A percentile compares a stretch with the other conserved stretches of the same genome.
phyloP scores from a whole-genome alignment of 2,113 vertebrate species.

The Anser brachyrhynchus region DNA sequence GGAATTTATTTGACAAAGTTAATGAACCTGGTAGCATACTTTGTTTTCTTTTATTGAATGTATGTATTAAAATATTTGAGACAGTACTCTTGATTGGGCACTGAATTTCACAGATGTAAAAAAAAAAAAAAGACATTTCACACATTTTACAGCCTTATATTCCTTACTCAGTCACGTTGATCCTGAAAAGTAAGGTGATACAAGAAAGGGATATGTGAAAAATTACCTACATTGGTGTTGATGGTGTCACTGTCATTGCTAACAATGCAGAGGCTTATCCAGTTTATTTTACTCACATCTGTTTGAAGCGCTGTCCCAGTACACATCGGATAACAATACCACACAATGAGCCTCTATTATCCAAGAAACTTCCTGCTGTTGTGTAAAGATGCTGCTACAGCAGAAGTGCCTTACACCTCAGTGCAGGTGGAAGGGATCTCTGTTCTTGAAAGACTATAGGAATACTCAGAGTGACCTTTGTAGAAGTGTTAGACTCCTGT shows the following conservation, averaged over 20 bases:
- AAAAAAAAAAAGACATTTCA: background rate
- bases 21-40: background rate
- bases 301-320: background rate
- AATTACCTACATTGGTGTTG: background rate
- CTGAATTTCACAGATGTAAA: background rate
- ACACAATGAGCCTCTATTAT: background rate
- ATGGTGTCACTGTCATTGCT: background rate
- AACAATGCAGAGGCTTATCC: background rate
- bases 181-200: background rate
- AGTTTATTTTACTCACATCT: background rate
- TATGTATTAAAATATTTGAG: background rate
- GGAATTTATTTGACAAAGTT: constrained; percentile 29
- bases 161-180: background rate
- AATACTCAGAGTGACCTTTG: background rate
- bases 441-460: background rate
- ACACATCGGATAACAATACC: too few species aligned
- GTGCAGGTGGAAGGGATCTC: background rate
- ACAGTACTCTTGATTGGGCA: background rate
- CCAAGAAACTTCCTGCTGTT: background rate
- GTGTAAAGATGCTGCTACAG: background rate
- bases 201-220: background rate
- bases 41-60: background rate
- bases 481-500: background rate
- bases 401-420: too few species aligned
- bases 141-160: background rate